Evolutionary conservation across 2,797 vertebrate genomes (phyloP), one percentile per base, ranked within the genome.

Genomic region (Lutjanus argentimaculatus): DNA sequence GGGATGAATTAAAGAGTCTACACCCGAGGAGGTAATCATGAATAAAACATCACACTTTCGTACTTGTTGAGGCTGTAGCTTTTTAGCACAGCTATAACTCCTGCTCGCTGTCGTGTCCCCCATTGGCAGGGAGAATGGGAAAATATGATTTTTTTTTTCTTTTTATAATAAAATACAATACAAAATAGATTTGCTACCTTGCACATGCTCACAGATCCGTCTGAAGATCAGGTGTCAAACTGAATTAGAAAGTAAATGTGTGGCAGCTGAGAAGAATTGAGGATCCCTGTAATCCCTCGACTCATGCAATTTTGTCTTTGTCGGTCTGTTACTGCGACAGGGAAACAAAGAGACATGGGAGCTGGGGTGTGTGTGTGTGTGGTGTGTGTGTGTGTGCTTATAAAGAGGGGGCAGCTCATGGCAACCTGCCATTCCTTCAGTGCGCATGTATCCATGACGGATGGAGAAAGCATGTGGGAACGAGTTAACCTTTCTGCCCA

Each of bases 21-120:
- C 82, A 72, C 79, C 55, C 17, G 88, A 92, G 78, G 83, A 90
- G 83, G 85, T 78, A 75, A 85, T 89, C 89, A 91, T 93, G 91
- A 94, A 93, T 93, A 90, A 95, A 92, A 92, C 86, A 93, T 94
- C 36, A 49, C 75, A 76, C 57, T 81, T 30, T 66, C 56, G 12
- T 72, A 90, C 90, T 86, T 91, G 82, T 90, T 85, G 84, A 88
- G 73, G 84, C 83, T 79, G 66, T 71, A 55, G 82, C 76, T 81
- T 88, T 84, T 87, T 85, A 86, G 75, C 67, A 63, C 72, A 13
- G 66, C 65, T 62, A 72, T 89, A 89, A 88, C 82, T 89, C 70
- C 77, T 86, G 30, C 30, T 36, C 30, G 30, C 30, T 75, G 36
- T 70, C 76, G 88, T 77, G 82, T 79, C 61, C 79, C 67, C 70